A percentile compares a stretch with the other conserved stretches of the same genome.
Evolutionary conservation across 2,888 invertebrate species (phyloP).

Genomic region (Taphrorychus bicolor): DNA sequence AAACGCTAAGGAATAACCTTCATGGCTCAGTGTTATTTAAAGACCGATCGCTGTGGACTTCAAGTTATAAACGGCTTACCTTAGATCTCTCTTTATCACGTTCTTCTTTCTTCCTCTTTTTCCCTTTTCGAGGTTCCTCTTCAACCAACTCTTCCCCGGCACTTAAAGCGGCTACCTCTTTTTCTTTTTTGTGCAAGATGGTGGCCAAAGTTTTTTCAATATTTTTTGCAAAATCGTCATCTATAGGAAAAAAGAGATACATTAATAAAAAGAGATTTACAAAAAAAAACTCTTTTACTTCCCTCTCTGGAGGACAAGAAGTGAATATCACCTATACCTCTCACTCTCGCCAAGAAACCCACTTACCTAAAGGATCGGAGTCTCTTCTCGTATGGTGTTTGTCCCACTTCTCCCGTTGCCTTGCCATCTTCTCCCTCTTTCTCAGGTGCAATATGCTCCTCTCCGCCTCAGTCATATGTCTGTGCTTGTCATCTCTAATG

Average conservation of each 20-base stretch:
- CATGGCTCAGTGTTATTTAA: too few relatives aligned
- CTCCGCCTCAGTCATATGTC: conserved; percentile 59
- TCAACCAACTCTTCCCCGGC: conserved; percentile 56
- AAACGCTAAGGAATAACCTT: too few relatives aligned
- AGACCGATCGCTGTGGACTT: too few relatives aligned
- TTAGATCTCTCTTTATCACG: conserved; percentile 64
- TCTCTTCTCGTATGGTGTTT: conserved; percentile 52
- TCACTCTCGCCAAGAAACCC: too few relatives aligned
- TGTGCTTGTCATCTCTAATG: conserved; percentile 52
- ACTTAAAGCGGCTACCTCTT: conserved; percentile 52
- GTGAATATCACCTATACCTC: too few relatives aligned
- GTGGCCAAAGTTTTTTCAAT: conserved; percentile 81
- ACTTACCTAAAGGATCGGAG: conserved; percentile 25
- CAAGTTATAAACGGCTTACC: too few relatives aligned
- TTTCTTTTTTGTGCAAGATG: conserved; percentile 71
- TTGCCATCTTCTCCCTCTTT: conserved; percentile 56
- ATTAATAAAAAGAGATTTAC: too few relatives aligned
- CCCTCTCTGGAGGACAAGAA: too few relatives aligned
- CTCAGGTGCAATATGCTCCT: conserved; percentile 58
- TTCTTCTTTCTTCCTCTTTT: conserved; percentile 63
- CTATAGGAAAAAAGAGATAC: too few relatives aligned
- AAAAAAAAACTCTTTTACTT: too few relatives aligned
- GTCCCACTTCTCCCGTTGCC: conserved; percentile 55
- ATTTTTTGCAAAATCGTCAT: conserved; percentile 79
- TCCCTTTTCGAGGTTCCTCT: conserved; percentile 62